Evolutionary conservation across 2,888 invertebrate species (phyloP).

Genomic region (Pristionchus entomophagus): DNA sequence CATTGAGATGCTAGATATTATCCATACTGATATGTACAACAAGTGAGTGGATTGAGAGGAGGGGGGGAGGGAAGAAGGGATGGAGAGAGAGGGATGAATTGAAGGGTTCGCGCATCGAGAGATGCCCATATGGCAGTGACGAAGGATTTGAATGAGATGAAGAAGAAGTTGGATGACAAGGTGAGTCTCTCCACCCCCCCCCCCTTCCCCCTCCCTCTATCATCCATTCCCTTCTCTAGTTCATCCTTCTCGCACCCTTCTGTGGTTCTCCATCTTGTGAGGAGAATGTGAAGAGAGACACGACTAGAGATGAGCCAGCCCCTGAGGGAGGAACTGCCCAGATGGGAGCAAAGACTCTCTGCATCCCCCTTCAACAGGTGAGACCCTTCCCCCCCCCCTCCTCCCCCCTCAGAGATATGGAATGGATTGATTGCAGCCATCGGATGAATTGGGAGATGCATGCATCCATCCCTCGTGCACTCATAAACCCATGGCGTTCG

Average conservation of each 20-base stretch:
- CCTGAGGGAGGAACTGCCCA: conserved; percentile 58
- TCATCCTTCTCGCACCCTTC: conserved; percentile 93
- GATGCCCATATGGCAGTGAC: conserved; percentile 84
- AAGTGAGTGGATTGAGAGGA: conserved; percentile 80
- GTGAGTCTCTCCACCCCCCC: neutral
- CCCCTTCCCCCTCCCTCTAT: neutral
- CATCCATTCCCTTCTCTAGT: conserved; percentile 75
- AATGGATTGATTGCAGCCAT: conserved; percentile 51
- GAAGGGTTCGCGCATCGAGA: conserved; percentile 86
- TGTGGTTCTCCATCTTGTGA: conserved; percentile 90
- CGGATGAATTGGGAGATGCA: conserved; percentile 77
- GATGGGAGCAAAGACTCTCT: conserved; percentile 99
- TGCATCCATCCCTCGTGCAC: conserved; percentile 92
- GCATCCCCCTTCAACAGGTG: conserved; percentile 94
- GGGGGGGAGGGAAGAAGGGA: neutral
- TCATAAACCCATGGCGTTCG: conserved; percentile 87
- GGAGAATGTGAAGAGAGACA: conserved; percentile 94
- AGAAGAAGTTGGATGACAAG: conserved; percentile 87
- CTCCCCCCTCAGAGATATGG: neutral
- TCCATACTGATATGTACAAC: conserved; percentile 86
- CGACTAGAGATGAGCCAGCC: conserved; percentile 56
- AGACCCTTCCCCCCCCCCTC: no score
- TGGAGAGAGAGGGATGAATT: conserved; percentile 55
- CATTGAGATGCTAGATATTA: conserved; percentile 83
- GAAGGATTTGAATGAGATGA: conserved; percentile 88